phyloP scores from a whole-genome alignment of 2,888 invertebrate species.

The Spisula subtruncata region DNA sequence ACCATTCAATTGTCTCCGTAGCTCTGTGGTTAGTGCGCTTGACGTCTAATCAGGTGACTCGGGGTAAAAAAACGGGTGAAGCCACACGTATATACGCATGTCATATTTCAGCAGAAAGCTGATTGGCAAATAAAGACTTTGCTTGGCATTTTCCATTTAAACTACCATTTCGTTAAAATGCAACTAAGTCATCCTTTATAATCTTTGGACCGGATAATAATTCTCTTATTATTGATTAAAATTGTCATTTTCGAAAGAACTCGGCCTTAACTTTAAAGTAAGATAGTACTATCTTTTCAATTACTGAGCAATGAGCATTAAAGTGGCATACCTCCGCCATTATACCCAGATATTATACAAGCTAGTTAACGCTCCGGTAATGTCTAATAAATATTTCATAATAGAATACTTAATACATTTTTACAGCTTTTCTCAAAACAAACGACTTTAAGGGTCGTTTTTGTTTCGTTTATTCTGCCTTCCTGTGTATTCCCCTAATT shows the following conservation, averaged over 20 bases:
- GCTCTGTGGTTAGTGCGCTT: too few relatives aligned
- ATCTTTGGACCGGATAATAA: too few relatives aligned
- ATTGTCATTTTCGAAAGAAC: not conserved
- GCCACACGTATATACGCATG: too few relatives aligned
- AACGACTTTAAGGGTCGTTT: not conserved
- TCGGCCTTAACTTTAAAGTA: not conserved
- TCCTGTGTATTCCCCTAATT: not conserved
- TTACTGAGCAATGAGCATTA: not conserved
- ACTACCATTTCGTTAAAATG: too few relatives aligned
- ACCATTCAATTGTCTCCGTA: too few relatives aligned
- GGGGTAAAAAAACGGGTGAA: too few relatives aligned
- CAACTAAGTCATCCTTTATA: too few relatives aligned
- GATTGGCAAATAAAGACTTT: too few relatives aligned
- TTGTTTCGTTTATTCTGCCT: not conserved
- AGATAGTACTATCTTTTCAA: not conserved
- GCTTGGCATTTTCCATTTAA: too few relatives aligned
- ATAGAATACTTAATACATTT: not conserved
- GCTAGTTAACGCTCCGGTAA: not conserved
- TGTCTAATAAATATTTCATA: conserved; percentile 2
- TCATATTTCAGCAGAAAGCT: too few relatives aligned
- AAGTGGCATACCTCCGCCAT: not conserved
- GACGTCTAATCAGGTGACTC: too few relatives aligned
- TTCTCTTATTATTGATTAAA: too few relatives aligned
- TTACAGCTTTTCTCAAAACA: not conserved
- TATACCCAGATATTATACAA: not conserved